Percentiles rank a stretch among this genome's conserved stretches.
These are phyloP conservation scores for Syngnathus floridae DNA, from an alignment of 2,113 vertebrate genomes.

Conservation along the genomic window DNA sequence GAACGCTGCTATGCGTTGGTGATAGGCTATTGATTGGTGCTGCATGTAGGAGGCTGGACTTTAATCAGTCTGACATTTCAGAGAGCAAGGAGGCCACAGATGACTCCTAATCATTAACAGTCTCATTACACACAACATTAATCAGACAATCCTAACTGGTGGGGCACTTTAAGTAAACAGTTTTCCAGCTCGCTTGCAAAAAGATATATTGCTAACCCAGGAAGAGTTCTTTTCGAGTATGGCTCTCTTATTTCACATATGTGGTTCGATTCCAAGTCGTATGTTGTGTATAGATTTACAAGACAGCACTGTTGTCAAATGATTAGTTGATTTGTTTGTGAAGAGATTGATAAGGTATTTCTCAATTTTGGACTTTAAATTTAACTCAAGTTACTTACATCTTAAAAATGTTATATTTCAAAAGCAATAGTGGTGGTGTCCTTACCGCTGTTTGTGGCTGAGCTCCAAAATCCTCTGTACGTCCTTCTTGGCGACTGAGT, in stretches of 20 bases:
- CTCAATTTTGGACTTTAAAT: neutral
- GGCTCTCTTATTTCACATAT: neutral
- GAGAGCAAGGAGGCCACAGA: conserved; percentile 40
- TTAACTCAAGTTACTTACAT: too few species aligned
- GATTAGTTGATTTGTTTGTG: neutral
- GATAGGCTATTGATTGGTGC: conserved; percentile 59
- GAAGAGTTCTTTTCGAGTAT: neutral
- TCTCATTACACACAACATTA: conserved; percentile 59
- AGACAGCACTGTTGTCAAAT: neutral
- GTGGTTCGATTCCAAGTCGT: neutral
- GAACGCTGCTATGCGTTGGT: conserved; percentile 32
- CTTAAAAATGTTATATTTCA: neutral
- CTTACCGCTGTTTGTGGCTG: conserved; percentile 93
- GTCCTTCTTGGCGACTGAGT: conserved; percentile 83
- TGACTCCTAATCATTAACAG: conserved; percentile 48
- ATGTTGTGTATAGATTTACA: conserved; percentile 1
- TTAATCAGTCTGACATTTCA: conserved; percentile 55
- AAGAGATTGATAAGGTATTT: neutral
- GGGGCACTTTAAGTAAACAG: conserved; percentile 37
- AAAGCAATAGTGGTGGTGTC: neutral
- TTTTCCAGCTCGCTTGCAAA: conserved; percentile 19
- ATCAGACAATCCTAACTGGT: conserved; percentile 43
- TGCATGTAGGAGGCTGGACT: conserved; percentile 38
- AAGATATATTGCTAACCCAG: conserved; percentile 20
- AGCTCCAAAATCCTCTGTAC: conserved; percentile 90